phyloP scores from a whole-genome alignment of 2,888 invertebrate genomes.

The Lysandra coridon region DNA sequence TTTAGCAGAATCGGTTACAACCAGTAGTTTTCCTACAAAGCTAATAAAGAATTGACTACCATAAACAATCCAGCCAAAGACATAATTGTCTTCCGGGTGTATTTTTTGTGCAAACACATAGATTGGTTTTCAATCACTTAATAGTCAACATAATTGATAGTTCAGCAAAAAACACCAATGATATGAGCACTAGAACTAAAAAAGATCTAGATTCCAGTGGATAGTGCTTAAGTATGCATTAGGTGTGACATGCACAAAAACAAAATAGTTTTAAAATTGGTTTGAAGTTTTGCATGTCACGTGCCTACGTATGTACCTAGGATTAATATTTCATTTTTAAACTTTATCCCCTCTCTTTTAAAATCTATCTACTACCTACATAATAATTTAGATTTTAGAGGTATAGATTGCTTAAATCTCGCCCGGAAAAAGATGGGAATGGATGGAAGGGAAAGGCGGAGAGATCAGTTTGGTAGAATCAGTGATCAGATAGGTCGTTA shows the following conservation, averaged over 20 bases:
- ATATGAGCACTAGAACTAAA: background rate
- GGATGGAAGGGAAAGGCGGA: background rate
- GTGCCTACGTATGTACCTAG: no score
- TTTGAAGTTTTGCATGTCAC: background rate
- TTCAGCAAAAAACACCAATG: background rate
- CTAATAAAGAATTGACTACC: background rate
- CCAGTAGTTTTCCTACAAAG: background rate
- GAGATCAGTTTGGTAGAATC: background rate
- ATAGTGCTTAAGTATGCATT: background rate
- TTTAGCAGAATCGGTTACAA: background rate
- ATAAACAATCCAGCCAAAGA: background rate
- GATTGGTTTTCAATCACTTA: constrained; percentile 11
- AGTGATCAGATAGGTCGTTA: background rate
- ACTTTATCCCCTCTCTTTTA: no score
- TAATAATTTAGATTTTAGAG: no score
- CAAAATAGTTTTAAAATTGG: background rate
- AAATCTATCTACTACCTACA: no score
- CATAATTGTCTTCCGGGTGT: constrained; percentile 4
- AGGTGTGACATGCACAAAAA: background rate
- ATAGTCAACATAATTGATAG: constrained; percentile 15
- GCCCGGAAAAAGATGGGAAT: no score
- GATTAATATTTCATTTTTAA: background rate
- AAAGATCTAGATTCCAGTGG: background rate
- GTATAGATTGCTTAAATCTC: no score
- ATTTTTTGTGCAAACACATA: background rate